phyloP scores from a whole-genome alignment of 2,797 vertebrate genomes.

The Leuciscus waleckii region DNA sequence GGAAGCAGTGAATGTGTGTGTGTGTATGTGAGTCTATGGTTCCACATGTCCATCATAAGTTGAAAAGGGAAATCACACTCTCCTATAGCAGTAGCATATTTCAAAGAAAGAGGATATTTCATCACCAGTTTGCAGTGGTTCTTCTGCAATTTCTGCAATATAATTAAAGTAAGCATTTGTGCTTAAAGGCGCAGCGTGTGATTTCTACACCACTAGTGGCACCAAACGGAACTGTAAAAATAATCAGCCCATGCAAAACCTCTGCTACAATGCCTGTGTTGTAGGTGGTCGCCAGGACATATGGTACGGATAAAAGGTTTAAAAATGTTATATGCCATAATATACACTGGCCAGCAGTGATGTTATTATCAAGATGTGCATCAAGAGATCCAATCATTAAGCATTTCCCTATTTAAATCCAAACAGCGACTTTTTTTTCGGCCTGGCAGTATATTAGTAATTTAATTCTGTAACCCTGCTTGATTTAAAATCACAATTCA shows the following conservation, averaged over 20 bases:
- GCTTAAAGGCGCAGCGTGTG: not conserved
- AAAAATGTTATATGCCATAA: no score
- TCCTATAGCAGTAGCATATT: not conserved
- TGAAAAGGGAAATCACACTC: constrained; percentile 1
- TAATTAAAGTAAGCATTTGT: not conserved
- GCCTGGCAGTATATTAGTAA: no score
- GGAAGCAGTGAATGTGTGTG: constrained; percentile 35
- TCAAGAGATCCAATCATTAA: no score
- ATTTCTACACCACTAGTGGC: not conserved
- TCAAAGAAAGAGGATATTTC: constrained; percentile 44
- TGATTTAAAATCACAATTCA: not conserved
- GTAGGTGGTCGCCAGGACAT: not conserved
- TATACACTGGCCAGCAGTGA: no score
- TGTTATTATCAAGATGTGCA: no score
- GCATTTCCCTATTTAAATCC: no score
- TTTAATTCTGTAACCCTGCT: no score
- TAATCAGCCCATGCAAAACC: constrained; percentile 22
- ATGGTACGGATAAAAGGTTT: not conserved
- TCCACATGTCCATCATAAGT: constrained; percentile 15
- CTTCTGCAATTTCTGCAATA: not conserved
- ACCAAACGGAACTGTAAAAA: not conserved
- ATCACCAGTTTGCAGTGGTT: constrained; percentile 6
- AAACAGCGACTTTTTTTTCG: no score
- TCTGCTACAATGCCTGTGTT: not conserved
- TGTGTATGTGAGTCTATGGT: not conserved